Base-by-base conservation (phyloP, 2,797 vertebrate species). In the Myripristis jacobus region DNA sequence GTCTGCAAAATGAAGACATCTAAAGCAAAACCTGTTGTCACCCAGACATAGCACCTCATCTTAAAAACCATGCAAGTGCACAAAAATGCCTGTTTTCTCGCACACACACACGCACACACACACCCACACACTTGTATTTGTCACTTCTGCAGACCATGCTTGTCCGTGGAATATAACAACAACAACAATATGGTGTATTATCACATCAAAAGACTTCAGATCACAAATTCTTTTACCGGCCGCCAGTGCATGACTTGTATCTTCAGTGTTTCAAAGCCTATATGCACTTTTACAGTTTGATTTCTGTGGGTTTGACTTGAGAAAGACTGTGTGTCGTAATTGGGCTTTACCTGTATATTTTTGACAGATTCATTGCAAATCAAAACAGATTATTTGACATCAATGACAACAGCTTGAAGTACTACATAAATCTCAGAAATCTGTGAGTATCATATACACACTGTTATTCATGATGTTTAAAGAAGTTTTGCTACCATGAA, bases 391-490 rank as follows among this genome's bases (percentile, higher is more conserved):
- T 98, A 71, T 94, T 94, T 91, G 93, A 95, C 75, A 97, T 99
- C 87, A 96, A 92, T 1, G 96, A 98, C 80, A 94, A 95, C 87
- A 96, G 96, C 75, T 91, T 98, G 89, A 95, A 95, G 89, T 94
- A 94, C 90, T 99, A 98, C 79, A 91, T 93, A 57, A 97, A 96
- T 89, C 95, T 99, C 88, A 95, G 92, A 93, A 99, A 97, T 86
- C 89, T 99, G 98, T 99, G 87, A 98, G 98, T 98, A 91, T 27
- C 44, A 19, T 0, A 29, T 19, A 10, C 34, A 18, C 19, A 22
- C 16, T n/a, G 11, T 19, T 46, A 52, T 51, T 15, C 27, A 53
- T 54, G 2, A 18, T 3, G 9, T 36, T 6, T 8, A 10, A 36
- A 36, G 21, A 19, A 64, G 18, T 18, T 41, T 41, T 52, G 15